Evolutionary conservation across 2,113 vertebrate species (phyloP).

Genomic region (Pavo muticus): DNA sequence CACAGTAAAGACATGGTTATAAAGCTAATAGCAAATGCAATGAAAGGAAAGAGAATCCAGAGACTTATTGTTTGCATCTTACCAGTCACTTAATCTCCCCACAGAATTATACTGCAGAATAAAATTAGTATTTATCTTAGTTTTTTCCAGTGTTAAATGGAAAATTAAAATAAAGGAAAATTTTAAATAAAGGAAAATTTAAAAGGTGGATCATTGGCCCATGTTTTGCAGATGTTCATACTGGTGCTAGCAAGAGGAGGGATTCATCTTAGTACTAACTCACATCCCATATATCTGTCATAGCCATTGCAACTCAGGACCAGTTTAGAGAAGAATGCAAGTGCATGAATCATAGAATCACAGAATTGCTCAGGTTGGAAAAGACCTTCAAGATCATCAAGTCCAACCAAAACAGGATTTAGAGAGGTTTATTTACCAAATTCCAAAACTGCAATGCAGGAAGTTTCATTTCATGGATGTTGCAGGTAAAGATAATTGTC

Average conservation of each 20-base stretch:
- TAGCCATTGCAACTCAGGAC: background rate
- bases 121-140: background rate
- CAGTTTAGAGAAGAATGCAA: background rate
- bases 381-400: too few species aligned
- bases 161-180: background rate
- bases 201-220: background rate
- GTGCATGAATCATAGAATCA: background rate
- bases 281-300: background rate
- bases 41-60: background rate
- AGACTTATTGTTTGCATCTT: background rate
- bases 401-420: background rate
- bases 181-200: background rate
- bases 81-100: background rate
- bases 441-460: background rate
- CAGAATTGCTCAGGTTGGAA: too few species aligned
- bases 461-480: background rate
- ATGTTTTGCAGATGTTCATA: background rate
- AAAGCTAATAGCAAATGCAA: conserved; percentile 29
- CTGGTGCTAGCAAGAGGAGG: background rate
- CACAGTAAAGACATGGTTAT: conserved; percentile 2
- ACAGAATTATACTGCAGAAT: background rate
- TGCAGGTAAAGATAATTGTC: background rate
- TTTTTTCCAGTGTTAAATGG: background rate
- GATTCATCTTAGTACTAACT: background rate
- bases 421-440: background rate